Evolutionary conservation across 2,888 invertebrate genomes (phyloP).

Genomic region (Alloscopus bannaensis): DNA sequence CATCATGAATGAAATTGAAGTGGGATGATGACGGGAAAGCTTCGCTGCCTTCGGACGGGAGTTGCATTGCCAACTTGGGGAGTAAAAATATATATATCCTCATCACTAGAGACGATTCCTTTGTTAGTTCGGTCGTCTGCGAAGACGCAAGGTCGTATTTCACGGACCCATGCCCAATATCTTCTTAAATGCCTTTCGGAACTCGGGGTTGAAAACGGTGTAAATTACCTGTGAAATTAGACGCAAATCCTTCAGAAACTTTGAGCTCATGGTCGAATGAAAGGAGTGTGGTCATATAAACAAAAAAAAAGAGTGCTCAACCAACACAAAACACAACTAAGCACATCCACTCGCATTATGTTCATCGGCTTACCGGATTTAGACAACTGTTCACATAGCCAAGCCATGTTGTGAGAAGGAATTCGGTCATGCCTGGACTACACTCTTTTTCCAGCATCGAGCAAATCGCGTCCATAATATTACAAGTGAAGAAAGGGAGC

Average conservation of each 20-base stretch:
- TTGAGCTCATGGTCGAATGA: too few relatives aligned
- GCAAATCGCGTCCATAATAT: constrained; percentile 97
- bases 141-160: constrained; percentile 58
- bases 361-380: constrained; percentile 88
- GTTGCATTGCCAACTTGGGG: too few relatives aligned
- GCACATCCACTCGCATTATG: background rate
- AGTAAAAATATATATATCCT: too few relatives aligned
- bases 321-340: background rate
- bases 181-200: constrained; percentile 98
- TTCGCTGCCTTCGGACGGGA: too few relatives aligned
- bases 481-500: constrained; percentile 99
- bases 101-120: too few relatives aligned
- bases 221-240: constrained; percentile 76
- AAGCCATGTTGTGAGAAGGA: constrained; percentile 97
- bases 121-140: constrained; percentile 34
- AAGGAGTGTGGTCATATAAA: too few relatives aligned
- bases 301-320: too few relatives aligned
- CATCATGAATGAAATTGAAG: too few relatives aligned
- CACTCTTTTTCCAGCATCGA: constrained; percentile 87
- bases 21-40: too few relatives aligned
- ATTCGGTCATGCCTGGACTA: constrained; percentile 88
- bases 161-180: constrained; percentile 83
- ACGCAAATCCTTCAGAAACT: too few relatives aligned
- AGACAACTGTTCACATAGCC: constrained; percentile 94
- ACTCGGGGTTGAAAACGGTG: constrained; percentile 89